phyloP scores from a whole-genome alignment of 2,797 vertebrate genomes.

The Aplochiton taeniatus region DNA sequence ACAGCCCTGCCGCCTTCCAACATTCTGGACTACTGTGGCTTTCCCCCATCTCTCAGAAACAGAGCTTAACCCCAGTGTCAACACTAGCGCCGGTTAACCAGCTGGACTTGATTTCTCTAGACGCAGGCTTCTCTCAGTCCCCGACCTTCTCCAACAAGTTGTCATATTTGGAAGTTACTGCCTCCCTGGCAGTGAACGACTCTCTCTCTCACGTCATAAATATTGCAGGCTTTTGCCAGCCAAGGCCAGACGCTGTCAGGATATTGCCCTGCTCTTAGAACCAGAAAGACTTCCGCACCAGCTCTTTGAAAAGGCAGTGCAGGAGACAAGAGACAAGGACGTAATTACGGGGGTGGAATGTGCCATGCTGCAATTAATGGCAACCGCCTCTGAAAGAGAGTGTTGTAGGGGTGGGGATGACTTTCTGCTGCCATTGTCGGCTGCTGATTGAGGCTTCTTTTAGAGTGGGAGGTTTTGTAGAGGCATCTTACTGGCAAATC shows the following conservation, averaged over 20 bases:
- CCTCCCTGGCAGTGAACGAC: conserved; percentile 46
- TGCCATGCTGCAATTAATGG: conserved; percentile 59
- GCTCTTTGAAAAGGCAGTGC: conserved; percentile 53
- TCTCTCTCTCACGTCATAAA: conserved; percentile 65
- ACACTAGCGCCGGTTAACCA: conserved; percentile 36
- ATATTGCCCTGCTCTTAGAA: conserved; percentile 73
- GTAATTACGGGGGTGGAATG: conserved; percentile 67
- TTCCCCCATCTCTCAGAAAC: conserved; percentile 19
- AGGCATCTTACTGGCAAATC: conserved; percentile 47
- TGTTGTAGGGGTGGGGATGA: conserved; percentile 59
- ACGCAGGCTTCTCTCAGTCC: not conserved
- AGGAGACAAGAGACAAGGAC: conserved; percentile 60
- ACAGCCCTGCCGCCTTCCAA: conserved; percentile 15
- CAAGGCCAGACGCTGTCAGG: conserved; percentile 65
- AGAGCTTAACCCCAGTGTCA: conserved; percentile 20
- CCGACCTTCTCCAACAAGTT: conserved; percentile 33
- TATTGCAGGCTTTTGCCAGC: conserved; percentile 63
- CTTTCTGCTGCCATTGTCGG: conserved; percentile 59
- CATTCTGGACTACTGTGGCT: no score
- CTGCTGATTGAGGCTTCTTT: conserved; percentile 57
- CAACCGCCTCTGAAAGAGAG: conserved; percentile 54
- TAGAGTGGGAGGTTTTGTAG: conserved; percentile 49
- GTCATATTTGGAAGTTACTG: conserved; percentile 43
- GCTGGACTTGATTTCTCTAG: conserved; percentile 56
- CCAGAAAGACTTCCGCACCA: conserved; percentile 58